phyloP scores from a whole-genome alignment of 2,888 invertebrate species.

The Leuctra nigra region DNA sequence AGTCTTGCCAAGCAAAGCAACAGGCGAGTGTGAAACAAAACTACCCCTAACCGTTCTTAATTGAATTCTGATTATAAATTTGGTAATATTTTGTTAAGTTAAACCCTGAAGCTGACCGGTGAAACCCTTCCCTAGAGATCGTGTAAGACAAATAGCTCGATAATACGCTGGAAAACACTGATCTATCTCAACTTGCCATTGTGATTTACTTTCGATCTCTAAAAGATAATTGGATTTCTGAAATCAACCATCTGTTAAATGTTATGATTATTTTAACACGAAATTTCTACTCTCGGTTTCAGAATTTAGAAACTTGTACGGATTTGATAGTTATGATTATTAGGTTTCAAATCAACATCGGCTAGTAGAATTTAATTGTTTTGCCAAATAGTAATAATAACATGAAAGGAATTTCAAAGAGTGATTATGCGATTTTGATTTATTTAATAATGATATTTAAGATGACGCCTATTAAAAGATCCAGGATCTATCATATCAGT shows the following conservation, averaged over 20 bases:
- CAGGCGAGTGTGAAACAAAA: conserved; percentile 9
- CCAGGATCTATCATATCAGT: not conserved
- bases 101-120: conserved; percentile 8
- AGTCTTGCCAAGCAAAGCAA: conserved; percentile 6
- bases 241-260: conserved; percentile 9
- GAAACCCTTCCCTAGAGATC: conserved; percentile 7
- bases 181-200: not conserved
- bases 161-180: too few relatives aligned
- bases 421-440: too few relatives aligned
- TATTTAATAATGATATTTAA: too few relatives aligned
- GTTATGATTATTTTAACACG: not conserved
- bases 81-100: not conserved
- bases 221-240: not conserved
- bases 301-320: not conserved
- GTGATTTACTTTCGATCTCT: conserved; percentile 1
- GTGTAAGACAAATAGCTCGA: conserved; percentile 9
- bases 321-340: not conserved
- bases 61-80: conserved; percentile 29
- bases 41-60: conserved; percentile 24
- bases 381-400: not conserved
- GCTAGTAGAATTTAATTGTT: too few relatives aligned
- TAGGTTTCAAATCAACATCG: too few relatives aligned
- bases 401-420: too few relatives aligned
- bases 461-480: too few relatives aligned
- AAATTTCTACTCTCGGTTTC: not conserved